phyloP scores from a whole-genome alignment of 2,888 invertebrate genomes.

The Himalopsyche anomala region DNA sequence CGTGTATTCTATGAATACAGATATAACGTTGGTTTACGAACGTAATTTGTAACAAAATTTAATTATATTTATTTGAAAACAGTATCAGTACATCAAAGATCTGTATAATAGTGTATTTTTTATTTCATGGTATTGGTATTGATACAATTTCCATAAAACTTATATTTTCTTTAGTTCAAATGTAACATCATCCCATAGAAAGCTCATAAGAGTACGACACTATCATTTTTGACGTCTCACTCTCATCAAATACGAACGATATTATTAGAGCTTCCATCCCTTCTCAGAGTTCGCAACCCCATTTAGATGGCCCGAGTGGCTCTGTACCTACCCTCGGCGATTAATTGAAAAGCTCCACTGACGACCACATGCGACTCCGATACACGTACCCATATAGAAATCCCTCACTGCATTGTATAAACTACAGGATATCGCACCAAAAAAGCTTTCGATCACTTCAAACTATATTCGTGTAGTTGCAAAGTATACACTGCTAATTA shows the following conservation, averaged over 20 bases:
- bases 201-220: not conserved
- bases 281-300: constrained; percentile 9
- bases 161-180: too few species aligned
- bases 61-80: too few species aligned
- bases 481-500: too few species aligned
- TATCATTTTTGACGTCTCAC: not conserved
- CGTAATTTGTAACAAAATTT: not conserved
- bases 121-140: too few species aligned
- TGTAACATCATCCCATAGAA: too few species aligned
- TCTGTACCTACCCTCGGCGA: not conserved
- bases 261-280: constrained; percentile 13
- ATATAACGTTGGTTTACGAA: not conserved
- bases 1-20: too few species aligned
- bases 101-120: too few species aligned
- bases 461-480: too few species aligned
- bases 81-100: too few species aligned
- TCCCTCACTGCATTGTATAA: not conserved
- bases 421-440: not conserved
- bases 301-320: constrained; percentile 16
- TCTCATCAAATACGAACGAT: not conserved
- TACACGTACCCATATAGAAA: not conserved
- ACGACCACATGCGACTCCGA: constrained; percentile 34
- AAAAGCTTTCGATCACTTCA: too few species aligned
- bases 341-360: constrained; percentile 34
- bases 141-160: too few species aligned